Percentiles rank a stretch among this genome's conserved stretches.
phyloP scores from a whole-genome alignment of 2,113 vertebrate species.

The Rana temporaria region DNA sequence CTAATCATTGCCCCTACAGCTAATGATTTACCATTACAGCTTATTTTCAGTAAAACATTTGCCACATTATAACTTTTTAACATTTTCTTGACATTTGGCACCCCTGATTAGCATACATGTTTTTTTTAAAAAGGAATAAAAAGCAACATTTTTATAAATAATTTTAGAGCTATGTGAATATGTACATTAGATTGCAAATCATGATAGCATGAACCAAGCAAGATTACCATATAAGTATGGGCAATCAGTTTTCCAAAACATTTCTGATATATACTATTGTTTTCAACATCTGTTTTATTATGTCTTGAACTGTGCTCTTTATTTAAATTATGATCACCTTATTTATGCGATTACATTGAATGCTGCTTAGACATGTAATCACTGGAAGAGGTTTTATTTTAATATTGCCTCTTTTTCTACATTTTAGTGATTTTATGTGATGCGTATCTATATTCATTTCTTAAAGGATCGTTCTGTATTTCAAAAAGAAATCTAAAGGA shows the following conservation, averaged over 20 bases:
- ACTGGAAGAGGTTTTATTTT: background rate
- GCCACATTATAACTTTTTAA: too few species aligned
- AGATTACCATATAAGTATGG: slow-evolving; percentile 22
- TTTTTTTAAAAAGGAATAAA: slow-evolving; percentile 11
- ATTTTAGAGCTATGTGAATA: background rate
- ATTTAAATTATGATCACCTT: slow-evolving; percentile 2
- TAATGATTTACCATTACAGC: too few species aligned
- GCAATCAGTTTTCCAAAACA: slow-evolving; percentile 32
- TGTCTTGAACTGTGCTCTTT: slow-evolving; percentile 25
- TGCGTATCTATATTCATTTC: too few species aligned
- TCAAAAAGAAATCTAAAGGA: too few species aligned
- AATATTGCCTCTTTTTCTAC: background rate
- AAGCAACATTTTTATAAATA: slow-evolving; percentile 7
- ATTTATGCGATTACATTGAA: slow-evolving; percentile 8
- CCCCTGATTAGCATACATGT: background rate
- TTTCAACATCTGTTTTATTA: slow-evolving; percentile 33
- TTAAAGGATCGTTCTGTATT: too few species aligned
- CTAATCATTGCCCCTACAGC: too few species aligned
- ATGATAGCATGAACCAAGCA: slow-evolving; percentile 6
- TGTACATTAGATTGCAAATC: slow-evolving; percentile 15
- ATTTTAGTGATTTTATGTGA: background rate
- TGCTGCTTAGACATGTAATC: background rate
- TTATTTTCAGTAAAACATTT: too few species aligned
- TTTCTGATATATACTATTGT: slow-evolving; percentile 31
- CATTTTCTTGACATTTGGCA: too few species aligned